phyloP scores from a whole-genome alignment of 2,888 invertebrate genomes.

The Nysson spinosus region DNA sequence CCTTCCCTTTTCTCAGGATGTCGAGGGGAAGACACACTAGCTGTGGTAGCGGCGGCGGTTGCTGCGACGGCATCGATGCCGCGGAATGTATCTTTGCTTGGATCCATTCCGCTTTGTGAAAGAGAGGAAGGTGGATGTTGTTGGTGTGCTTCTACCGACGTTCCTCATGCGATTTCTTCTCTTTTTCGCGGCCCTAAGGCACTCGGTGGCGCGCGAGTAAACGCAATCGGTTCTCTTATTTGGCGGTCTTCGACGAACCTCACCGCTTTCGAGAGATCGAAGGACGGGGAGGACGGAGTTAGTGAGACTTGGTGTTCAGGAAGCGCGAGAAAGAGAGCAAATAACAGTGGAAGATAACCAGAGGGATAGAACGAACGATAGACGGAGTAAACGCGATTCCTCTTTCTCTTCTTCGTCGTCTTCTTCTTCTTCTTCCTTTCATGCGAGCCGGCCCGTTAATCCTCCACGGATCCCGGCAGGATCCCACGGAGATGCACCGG shows the following conservation, averaged over 20 bases:
- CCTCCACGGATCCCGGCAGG: slow-evolving; percentile 76
- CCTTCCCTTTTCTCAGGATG: not conserved
- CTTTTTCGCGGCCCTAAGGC: slow-evolving; percentile 36
- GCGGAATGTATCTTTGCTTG: slow-evolving; percentile 57
- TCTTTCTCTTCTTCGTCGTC: slow-evolving; percentile 33
- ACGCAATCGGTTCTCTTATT: slow-evolving; percentile 71
- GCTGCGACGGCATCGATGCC: slow-evolving; percentile 29
- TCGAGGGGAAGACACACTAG: not conserved
- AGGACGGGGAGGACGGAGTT: slow-evolving; percentile 28
- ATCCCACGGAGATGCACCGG: slow-evolving; percentile 77
- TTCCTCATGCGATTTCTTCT: slow-evolving; percentile 38
- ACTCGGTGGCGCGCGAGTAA: slow-evolving; percentile 56
- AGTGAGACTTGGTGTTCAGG: slow-evolving; percentile 4
- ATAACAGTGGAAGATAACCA: slow-evolving; percentile 4
- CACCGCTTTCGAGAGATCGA: slow-evolving; percentile 53
- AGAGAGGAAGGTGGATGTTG: slow-evolving; percentile 38
- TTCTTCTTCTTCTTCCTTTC: slow-evolving; percentile 70
- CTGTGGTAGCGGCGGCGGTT: no score
- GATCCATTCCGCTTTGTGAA: slow-evolving; percentile 43
- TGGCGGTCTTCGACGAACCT: slow-evolving; percentile 63
- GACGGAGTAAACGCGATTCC: slow-evolving; percentile 4
- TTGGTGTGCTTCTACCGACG: slow-evolving; percentile 4
- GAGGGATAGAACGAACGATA: slow-evolving; percentile 1
- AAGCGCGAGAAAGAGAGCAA: slow-evolving; percentile 11
- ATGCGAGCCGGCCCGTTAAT: slow-evolving; percentile 77